Percentiles rank a stretch among this genome's conserved stretches.
These are phyloP conservation scores for Chesias legatella DNA, from an alignment of 2,888 invertebrate genomes.

Conservation along the genomic window DNA sequence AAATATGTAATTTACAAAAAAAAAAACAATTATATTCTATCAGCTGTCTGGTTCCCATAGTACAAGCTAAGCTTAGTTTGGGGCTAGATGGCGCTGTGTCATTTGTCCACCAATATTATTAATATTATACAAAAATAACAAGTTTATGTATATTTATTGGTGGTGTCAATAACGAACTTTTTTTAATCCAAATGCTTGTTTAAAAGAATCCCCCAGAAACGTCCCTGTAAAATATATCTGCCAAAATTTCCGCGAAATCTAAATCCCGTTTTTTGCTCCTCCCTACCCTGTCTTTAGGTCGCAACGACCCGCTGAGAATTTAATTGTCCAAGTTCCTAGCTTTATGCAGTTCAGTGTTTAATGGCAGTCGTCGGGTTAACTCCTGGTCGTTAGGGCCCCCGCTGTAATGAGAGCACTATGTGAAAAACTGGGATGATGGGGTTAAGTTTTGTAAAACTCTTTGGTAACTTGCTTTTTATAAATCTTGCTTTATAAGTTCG, in stretches of 20 bases:
- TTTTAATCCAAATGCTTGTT: too few species aligned
- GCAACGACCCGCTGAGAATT: conserved; percentile 56
- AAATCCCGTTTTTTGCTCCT: conserved; percentile 15
- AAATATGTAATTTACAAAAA: too few species aligned
- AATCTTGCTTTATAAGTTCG: neutral
- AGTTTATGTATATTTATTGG: too few species aligned
- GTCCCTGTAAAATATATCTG: too few species aligned
- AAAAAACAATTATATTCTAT: too few species aligned
- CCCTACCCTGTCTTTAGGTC: conserved; percentile 42
- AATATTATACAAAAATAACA: too few species aligned
- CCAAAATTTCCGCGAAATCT: neutral
- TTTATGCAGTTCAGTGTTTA: conserved; percentile 58
- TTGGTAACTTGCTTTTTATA: conserved; percentile 10
- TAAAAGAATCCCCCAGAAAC: neutral
- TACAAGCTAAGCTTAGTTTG: too few species aligned
- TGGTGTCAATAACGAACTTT: too few species aligned
- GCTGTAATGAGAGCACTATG: conserved; percentile 25
- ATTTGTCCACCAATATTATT: too few species aligned
- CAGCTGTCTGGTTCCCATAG: too few species aligned
- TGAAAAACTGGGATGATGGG: conserved; percentile 19
- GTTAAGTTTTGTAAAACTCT: conserved; percentile 16
- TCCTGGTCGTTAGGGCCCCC: conserved; percentile 30
- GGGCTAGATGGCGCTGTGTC: too few species aligned
- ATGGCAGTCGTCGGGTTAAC: conserved; percentile 51
- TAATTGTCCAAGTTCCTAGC: conserved; percentile 64